phyloP scores from a whole-genome alignment of 2,888 invertebrate genomes.

The Epinotia bilunana region DNA sequence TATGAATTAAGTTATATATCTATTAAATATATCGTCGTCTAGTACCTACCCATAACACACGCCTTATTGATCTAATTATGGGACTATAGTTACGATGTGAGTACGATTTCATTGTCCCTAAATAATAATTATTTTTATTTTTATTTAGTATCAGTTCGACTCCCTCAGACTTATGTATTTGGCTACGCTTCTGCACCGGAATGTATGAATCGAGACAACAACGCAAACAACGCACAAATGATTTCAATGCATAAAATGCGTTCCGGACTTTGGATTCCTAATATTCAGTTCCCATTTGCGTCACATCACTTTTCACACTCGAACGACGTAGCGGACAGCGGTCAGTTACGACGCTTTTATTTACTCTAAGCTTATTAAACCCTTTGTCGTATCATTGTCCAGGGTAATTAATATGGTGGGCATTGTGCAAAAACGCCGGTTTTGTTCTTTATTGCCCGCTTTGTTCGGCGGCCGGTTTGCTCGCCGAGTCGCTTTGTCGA shows the following conservation, averaged over 20 bases:
- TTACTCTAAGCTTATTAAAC: slow-evolving; percentile 82
- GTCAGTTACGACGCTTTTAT: slow-evolving; percentile 78
- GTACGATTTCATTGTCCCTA: no score
- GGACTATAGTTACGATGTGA: no score
- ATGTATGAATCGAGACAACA: background rate
- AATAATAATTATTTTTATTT: no score
- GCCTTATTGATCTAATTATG: no score
- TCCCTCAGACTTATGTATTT: no score
- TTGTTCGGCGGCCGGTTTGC: slow-evolving; percentile 69
- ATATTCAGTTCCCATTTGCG: slow-evolving; percentile 51
- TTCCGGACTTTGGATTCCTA: background rate
- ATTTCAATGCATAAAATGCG: background rate
- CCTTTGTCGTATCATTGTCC: slow-evolving; percentile 70
- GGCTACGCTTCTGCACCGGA: no score
- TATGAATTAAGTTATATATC: no score
- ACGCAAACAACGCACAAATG: background rate
- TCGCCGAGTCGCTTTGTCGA: slow-evolving; percentile 65
- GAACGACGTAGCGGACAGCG: slow-evolving; percentile 65
- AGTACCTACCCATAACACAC: no score
- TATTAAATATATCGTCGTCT: no score
- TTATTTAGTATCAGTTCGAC: no score
- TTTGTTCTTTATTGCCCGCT: slow-evolving; percentile 73
- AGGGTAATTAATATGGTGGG: slow-evolving; percentile 81
- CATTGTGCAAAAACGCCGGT: slow-evolving; percentile 75
- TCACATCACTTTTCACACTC: slow-evolving; percentile 70